phyloP scores from a whole-genome alignment of 2,888 invertebrate genomes.

The Clostera curtula region DNA sequence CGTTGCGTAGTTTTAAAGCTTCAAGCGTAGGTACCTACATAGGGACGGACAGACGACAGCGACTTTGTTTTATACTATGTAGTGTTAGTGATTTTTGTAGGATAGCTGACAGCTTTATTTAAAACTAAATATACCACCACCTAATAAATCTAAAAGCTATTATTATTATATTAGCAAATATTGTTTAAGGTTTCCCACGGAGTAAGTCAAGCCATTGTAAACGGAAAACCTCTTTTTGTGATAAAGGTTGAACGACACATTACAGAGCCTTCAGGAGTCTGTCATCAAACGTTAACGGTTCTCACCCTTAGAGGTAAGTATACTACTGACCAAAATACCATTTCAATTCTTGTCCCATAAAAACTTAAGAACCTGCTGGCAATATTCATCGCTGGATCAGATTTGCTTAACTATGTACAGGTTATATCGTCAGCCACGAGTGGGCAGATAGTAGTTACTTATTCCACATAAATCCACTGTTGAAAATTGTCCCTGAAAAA shows the following conservation, averaged over 20 bases:
- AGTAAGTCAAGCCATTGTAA: slow-evolving; percentile 66
- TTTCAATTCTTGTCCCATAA: background rate
- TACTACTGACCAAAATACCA: background rate
- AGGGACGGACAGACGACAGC: no score
- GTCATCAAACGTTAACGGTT: slow-evolving; percentile 70
- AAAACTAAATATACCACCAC: no score
- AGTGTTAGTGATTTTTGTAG: no score
- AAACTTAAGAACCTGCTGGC: no score
- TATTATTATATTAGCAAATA: background rate
- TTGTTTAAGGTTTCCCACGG: slow-evolving; percentile 61
- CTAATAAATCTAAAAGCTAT: no score
- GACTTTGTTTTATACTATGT: no score
- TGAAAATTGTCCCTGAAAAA: slow-evolving; percentile 43
- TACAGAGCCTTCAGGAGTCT: slow-evolving; percentile 67
- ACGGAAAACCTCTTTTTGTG: slow-evolving; percentile 66
- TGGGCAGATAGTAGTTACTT: slow-evolving; percentile 75
- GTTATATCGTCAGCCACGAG: slow-evolving; percentile 76
- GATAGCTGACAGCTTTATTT: no score
- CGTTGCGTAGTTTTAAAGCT: no score
- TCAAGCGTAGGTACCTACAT: no score
- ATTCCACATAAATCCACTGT: slow-evolving; percentile 74
- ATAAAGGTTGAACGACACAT: slow-evolving; percentile 76
- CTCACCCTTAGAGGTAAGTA: slow-evolving; percentile 67
- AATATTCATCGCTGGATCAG: background rate
- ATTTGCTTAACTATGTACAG: slow-evolving; percentile 25